These are phyloP conservation scores for Oreotrochilus melanogaster DNA, from an alignment of 2,113 vertebrate species.

Conservation along the genomic window DNA sequence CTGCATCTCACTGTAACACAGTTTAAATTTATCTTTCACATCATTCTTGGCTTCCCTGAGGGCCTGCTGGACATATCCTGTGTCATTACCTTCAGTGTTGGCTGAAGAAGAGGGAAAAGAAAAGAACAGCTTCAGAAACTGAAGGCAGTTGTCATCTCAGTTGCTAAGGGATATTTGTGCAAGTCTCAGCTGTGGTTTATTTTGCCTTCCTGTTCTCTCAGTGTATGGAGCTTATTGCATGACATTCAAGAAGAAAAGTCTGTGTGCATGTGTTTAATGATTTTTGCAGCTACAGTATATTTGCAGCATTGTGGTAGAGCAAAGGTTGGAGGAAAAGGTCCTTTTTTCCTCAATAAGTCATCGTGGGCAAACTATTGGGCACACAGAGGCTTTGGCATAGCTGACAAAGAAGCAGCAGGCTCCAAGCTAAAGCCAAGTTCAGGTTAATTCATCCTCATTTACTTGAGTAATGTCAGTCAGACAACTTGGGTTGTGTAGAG, in stretches of 20 bases:
- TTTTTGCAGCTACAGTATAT: background rate
- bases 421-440: background rate
- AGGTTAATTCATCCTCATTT: background rate
- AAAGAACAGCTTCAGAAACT: background rate
- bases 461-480: background rate
- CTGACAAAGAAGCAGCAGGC: background rate
- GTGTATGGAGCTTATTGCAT: background rate
- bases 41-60: constrained; percentile 52
- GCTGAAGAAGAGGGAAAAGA: background rate
- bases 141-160: background rate
- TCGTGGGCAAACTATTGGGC: background rate
- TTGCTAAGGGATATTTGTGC: background rate
- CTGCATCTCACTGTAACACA: constrained; percentile 66
- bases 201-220: background rate
- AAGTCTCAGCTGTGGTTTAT: background rate
- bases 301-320: background rate
- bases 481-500: background rate
- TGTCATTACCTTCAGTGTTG: constrained; percentile 55
- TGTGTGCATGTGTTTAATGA: background rate
- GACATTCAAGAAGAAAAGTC: background rate
- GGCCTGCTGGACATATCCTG: constrained; percentile 69
- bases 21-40: constrained; percentile 60
- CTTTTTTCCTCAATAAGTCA: background rate
- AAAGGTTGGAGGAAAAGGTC: background rate
- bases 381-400: background rate